phyloP scores from a whole-genome alignment of 35 echinoderm and acorn worm species.

The Patiria miniata region DNA sequence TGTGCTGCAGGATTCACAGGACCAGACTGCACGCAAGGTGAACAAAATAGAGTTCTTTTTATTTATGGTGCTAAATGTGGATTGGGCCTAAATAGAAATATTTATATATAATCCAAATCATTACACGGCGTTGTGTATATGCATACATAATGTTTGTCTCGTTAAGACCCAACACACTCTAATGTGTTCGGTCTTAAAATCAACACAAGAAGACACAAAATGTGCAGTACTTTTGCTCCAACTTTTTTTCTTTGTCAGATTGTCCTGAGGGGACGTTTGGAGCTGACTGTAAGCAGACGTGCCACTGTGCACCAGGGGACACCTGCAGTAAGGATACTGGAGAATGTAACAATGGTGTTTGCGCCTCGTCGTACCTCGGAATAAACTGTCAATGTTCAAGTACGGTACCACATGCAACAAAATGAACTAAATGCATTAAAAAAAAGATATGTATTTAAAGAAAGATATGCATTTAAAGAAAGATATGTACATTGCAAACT shows the following conservation, averaged over 20 bases:
- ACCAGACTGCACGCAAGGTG: constrained; percentile 59
- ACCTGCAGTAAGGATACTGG: background rate
- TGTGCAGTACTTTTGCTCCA: background rate
- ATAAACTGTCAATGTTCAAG: background rate
- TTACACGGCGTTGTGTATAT: background rate
- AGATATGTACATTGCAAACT: too few relatives aligned
- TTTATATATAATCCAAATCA: background rate
- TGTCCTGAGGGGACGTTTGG: constrained; percentile 52
- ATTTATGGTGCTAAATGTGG: background rate
- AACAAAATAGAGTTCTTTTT: too few relatives aligned
- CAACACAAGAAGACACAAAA: background rate
- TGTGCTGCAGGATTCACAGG: constrained; percentile 65
- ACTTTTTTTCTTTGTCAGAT: background rate
- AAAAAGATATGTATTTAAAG: too few relatives aligned
- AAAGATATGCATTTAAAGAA: too few relatives aligned
- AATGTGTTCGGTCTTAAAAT: background rate
- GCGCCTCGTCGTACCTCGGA: background rate
- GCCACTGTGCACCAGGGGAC: constrained; percentile 38
- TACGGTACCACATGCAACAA: too few relatives aligned
- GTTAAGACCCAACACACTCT: background rate
- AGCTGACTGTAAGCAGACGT: constrained; percentile 49
- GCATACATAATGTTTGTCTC: background rate
- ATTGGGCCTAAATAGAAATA: too few relatives aligned
- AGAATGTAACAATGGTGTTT: background rate
- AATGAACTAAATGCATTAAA: too few relatives aligned